Percentiles rank a stretch among this genome's conserved stretches.
Conservation (phyloP, 2,113 vertebrate genomes). For the Lasiurus cinereus region DNA sequence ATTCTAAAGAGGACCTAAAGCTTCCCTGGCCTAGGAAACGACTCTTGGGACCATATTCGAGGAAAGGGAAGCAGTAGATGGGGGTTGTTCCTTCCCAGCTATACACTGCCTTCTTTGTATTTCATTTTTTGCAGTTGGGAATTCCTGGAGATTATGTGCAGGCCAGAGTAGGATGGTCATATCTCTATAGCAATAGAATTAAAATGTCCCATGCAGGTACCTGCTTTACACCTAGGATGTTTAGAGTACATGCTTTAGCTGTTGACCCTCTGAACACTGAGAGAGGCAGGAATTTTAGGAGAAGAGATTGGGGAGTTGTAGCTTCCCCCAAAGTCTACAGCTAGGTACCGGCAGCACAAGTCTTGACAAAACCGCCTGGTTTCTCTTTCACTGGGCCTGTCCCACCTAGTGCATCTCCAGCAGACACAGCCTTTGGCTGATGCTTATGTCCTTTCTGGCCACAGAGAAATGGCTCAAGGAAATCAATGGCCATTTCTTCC, state of each 20-base stretch:
- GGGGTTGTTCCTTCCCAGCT: neutral
- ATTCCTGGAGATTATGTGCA: neutral
- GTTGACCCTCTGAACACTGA: neutral
- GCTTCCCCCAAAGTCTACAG: neutral
- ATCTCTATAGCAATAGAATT: neutral
- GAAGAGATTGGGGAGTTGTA: neutral
- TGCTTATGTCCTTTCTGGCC: neutral
- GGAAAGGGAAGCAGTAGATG: neutral
- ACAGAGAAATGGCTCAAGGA: neutral
- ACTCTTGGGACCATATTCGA: too few species aligned
- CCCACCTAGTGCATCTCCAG: neutral
- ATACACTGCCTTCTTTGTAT: neutral
- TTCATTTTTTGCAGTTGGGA: neutral
- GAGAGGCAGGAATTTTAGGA: neutral
- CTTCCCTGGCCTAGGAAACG: neutral
- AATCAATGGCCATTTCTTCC: neutral
- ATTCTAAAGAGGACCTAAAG: neutral
- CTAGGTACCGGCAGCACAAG: accelerated
- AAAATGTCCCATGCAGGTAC: accelerated
- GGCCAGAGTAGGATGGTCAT: neutral
- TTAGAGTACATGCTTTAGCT: accelerated
- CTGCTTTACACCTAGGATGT: neutral
- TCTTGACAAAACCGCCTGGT: too few species aligned
- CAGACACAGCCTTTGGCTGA: neutral
- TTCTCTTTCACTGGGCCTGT: neutral